Conservation (phyloP, 2,113 vertebrate species). For the Tinamus guttatus region DNA sequence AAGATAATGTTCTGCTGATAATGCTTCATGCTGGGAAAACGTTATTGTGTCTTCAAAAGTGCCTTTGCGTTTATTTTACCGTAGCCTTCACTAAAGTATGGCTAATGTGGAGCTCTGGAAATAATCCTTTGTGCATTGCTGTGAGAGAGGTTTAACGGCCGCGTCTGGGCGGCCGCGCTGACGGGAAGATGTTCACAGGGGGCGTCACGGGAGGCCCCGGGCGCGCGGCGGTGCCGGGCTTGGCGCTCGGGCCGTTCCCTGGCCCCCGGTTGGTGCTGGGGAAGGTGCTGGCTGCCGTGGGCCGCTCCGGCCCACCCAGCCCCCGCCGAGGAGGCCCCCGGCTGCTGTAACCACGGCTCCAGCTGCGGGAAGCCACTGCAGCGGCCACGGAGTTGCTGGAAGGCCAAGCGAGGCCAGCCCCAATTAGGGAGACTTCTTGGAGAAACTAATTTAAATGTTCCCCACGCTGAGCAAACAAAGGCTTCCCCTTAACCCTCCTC, state of each 20-base stretch:
- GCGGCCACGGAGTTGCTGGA: background rate
- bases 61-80: constrained; percentile 6
- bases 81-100: background rate
- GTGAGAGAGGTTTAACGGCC: constrained; percentile 47
- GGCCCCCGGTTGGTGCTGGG: too few species aligned
- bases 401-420: constrained; percentile 26
- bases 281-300: too few species aligned
- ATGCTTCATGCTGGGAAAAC: constrained; percentile 3
- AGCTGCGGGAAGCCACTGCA: background rate
- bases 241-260: background rate
- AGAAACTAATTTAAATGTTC: constrained; percentile 23
- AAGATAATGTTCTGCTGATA: constrained; percentile 47
- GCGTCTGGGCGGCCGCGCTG: constrained; percentile 7
- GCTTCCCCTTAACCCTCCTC: background rate
- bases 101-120: constrained; percentile 47
- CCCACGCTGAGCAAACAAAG: background rate
- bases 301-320: constrained; percentile 63
- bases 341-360: constrained; percentile 1
- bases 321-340: constrained; percentile 8
- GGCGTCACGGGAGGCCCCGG: background rate
- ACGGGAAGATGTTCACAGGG: constrained; percentile 10
- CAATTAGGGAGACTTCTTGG: background rate
- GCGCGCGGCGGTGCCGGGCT: too few species aligned
- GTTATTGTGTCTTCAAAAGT: background rate
- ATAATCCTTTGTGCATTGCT: constrained; percentile 2